phyloP scores from a whole-genome alignment of 1,140 invertebrate genomes.

The Platyura marginata region DNA sequence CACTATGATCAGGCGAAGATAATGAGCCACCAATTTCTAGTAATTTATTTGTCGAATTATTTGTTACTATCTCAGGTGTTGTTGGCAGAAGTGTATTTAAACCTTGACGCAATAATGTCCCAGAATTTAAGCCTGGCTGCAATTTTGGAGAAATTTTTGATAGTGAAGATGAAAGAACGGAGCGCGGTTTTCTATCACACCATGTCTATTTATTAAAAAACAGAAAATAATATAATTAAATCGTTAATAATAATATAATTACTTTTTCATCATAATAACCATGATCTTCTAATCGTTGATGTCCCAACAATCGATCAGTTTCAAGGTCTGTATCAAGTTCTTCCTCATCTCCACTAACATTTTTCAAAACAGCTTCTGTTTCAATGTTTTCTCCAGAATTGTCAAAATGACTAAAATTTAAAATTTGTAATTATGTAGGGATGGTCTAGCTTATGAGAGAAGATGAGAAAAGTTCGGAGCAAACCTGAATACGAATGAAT shows the following conservation, averaged over 20 bases:
- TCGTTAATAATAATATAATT: background rate
- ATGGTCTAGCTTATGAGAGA: background rate
- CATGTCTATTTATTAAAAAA: background rate
- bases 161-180: background rate
- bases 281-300: constrained; percentile 72
- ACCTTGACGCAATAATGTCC: constrained; percentile 20
- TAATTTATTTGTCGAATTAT: background rate
- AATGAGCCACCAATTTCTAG: background rate
- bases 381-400: background rate
- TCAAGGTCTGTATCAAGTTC: constrained; percentile 77
- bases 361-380: constrained; percentile 3
- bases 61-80: constrained; percentile 5
- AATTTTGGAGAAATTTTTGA: background rate
- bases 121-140: constrained; percentile 15
- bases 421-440: background rate
- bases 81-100: constrained; percentile 18
- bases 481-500: no score
- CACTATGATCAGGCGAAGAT: constrained; percentile 17
- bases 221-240: constrained; percentile 1
- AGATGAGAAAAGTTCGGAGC: no score
- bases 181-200: background rate
- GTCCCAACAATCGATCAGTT: constrained; percentile 72
- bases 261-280: constrained; percentile 74
- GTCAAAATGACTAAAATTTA: background rate
- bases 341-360: constrained; percentile 26